Evolutionary conservation across 1,140 invertebrate genomes (phyloP), one percentile per base, ranked within the genome.

Genomic region (Drosophila kikkawai): DNA sequence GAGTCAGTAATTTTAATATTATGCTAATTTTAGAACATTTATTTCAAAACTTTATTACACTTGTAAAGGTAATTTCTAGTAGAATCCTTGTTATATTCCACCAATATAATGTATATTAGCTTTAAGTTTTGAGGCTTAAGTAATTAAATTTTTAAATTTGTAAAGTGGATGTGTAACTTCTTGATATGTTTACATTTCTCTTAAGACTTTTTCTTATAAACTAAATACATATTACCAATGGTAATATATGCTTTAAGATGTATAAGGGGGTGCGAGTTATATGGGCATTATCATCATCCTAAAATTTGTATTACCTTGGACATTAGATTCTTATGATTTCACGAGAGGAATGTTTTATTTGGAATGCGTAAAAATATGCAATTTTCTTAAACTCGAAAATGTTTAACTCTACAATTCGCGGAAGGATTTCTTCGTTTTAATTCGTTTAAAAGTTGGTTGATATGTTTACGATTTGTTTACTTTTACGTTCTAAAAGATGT

Each of bases 41-140:
- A 83, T 73, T 80, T 68, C 45, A 66, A 84, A 69, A 51, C 29
- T 42, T 59, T 29, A 50, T 47, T 55, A 57, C 36, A 29, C 53
- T 29, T 82, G 26, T 63, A 67, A 32, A 61, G 15, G 22, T 44
- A 57, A 57, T 53, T 61, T 74, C 32, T 37, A 32, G 29, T 53
- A 3, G n/a, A 53, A 19, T 19, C 11, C 6, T 53, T 36, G 34
- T 32, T 32, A 15, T 42, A 22, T n/a, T 59, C 17, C 26, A 41
- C 15, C 34, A 32, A 59, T 64, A 19, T 37, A 37, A 29, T 63
- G 36, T 22, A 22, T 64, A 22, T 57, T 2, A 32, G n/a, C 32
- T 34, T 42, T 7, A 39, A 32, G 26, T 41, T n/a, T 29, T 39
- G n/a, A 57, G 12, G 8, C 15, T 7, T 9, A 22, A 5, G 48